Evolutionary conservation across 2,113 vertebrate genomes (phyloP).

Genomic region (Rostratula benghalensis): DNA sequence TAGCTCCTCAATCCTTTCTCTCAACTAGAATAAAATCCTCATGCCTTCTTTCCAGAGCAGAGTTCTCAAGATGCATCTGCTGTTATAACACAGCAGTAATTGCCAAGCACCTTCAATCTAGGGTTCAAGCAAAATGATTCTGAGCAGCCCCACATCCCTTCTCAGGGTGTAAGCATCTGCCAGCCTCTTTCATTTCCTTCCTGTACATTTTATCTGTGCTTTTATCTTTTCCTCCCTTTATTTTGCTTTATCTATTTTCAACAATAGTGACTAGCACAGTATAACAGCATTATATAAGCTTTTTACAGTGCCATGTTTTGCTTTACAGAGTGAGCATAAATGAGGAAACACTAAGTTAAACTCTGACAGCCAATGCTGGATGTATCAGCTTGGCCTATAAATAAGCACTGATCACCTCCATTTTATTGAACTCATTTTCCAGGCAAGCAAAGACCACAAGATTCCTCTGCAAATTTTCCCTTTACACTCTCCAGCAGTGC

Average conservation of each 20-base stretch:
- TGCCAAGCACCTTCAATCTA: neutral
- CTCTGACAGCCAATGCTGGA: constrained; percentile 71
- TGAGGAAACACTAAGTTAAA: constrained; percentile 75
- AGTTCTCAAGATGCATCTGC: neutral
- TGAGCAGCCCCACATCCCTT: neutral
- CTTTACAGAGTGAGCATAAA: constrained; percentile 66
- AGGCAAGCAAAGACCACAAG: constrained; percentile 78
- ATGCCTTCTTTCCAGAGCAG: neutral
- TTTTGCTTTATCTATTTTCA: neutral
- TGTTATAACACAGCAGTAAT: neutral
- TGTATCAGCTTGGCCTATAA: constrained; percentile 78
- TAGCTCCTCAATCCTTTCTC: neutral
- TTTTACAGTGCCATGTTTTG: constrained; percentile 49
- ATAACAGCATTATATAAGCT: constrained; percentile 47
- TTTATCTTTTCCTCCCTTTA: constrained; percentile 12
- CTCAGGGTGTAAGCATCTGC: neutral
- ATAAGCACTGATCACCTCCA: constrained; percentile 82
- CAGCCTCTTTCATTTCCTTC: neutral
- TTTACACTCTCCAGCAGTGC: constrained; percentile 75
- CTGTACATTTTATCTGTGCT: neutral
- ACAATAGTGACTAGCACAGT: constrained; percentile 48
- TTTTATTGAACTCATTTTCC: constrained; percentile 83
- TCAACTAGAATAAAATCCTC: neutral
- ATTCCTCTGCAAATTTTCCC: constrained; percentile 79
- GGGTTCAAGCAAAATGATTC: neutral